A percentile compares a stretch with the other conserved stretches of the same genome.
phyloP scores from a whole-genome alignment of 2,113 vertebrate species.

The Calyptomena viridis region DNA sequence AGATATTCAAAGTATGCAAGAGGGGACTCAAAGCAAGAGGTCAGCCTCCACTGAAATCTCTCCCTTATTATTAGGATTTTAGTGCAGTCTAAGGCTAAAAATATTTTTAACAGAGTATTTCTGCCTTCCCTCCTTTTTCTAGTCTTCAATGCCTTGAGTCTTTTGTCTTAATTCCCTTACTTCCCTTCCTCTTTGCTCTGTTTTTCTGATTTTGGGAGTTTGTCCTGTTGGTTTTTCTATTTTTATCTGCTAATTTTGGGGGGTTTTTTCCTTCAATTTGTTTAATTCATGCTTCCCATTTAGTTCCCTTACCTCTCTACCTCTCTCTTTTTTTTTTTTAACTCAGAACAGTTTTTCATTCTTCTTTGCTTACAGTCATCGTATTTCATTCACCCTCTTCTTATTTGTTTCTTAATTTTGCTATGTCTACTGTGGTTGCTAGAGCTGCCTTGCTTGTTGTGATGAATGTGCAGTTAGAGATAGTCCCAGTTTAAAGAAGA shows the following conservation, averaged over 20 bases:
- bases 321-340: neutral
- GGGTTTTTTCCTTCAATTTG: neutral
- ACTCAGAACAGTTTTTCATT: neutral
- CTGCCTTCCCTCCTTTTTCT: neutral
- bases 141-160: neutral
- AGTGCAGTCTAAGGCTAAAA: neutral
- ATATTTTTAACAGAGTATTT: neutral
- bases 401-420: neutral
- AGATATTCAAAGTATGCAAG: neutral
- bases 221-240: neutral
- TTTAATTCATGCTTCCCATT: neutral
- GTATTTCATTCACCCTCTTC: neutral
- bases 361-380: neutral
- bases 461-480: neutral
- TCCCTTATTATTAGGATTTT: neutral
- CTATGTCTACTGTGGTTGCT: neutral
- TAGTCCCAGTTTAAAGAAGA: neutral
- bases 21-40: neutral
- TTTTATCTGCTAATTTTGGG: neutral
- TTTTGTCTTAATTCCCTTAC: neutral
- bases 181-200: neutral
- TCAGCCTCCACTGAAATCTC: neutral
- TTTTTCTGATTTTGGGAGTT: neutral
- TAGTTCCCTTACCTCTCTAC: neutral
- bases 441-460: neutral